Percentiles rank a stretch among this genome's conserved stretches.
phyloP scores from a whole-genome alignment of 2,888 invertebrate species.

The Rambutsinella grinnellia region DNA sequence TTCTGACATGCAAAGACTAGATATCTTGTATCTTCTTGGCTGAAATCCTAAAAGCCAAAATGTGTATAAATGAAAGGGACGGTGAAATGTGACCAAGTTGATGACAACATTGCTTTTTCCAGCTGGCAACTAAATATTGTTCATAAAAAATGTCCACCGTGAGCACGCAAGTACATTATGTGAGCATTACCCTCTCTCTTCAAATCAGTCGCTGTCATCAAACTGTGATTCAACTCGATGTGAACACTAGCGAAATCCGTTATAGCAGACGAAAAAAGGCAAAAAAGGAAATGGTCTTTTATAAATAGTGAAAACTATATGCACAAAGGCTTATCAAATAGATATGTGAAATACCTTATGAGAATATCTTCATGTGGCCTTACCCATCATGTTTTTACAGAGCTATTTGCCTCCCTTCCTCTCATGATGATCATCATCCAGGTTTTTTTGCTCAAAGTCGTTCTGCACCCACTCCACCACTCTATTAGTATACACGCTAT shows the following conservation, averaged over 20 bases:
- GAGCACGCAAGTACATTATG: not conserved
- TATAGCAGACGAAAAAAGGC: too few species aligned
- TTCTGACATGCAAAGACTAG: too few species aligned
- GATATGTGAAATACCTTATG: not conserved
- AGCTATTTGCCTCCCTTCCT: conserved; percentile 14
- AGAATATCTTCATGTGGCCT: conserved; percentile 20
- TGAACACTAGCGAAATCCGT: too few species aligned
- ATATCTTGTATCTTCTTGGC: too few species aligned
- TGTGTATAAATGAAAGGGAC: too few species aligned
- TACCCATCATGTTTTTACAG: conserved; percentile 15
- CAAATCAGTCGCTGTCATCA: too few species aligned
- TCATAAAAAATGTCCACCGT: not conserved
- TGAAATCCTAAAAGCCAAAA: too few species aligned
- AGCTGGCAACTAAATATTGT: conserved; percentile 8
- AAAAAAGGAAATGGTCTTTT: not conserved
- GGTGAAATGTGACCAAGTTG: too few species aligned
- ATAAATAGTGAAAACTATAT: not conserved
- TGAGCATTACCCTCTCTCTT: not conserved
- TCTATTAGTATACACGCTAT: not conserved
- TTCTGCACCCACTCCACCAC: conserved; percentile 6
- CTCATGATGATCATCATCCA: conserved; percentile 9
- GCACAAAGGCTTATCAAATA: not conserved
- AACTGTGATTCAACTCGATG: too few species aligned
- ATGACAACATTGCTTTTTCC: conserved; percentile 13
- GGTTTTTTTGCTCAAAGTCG: conserved; percentile 9